phyloP scores from a whole-genome alignment of 1,140 invertebrate species.

The Ctenoplectra terminalis region DNA sequence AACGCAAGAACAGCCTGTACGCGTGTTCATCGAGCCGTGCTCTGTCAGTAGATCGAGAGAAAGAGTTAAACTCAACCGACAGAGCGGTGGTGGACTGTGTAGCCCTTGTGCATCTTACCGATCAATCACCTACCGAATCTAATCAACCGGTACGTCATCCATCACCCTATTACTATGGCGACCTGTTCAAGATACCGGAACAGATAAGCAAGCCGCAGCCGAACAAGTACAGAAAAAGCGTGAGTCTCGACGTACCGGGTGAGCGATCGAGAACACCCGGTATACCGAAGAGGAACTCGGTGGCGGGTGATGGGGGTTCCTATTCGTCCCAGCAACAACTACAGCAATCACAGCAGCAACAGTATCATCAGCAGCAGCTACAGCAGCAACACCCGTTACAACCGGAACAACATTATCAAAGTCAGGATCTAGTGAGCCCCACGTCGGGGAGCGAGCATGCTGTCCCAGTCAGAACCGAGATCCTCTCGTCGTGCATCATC shows the following conservation, averaged over 20 bases:
- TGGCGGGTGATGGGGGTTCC: conserved; percentile 86
- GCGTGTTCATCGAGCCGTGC: conserved; percentile 54
- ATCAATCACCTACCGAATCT: conserved; percentile 79
- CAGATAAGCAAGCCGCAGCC: conserved; percentile 72
- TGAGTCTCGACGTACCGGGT: conserved; percentile 87
- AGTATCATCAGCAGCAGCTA: conserved; percentile 40
- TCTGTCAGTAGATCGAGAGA: conserved; percentile 55
- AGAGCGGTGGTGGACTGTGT: conserved; percentile 74
- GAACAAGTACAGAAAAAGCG: conserved; percentile 85
- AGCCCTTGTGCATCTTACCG: conserved; percentile 75
- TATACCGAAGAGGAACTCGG: conserved; percentile 85
- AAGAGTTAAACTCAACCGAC: conserved; percentile 54
- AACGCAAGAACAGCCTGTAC: conserved; percentile 68
- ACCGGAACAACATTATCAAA: conserved; percentile 58
- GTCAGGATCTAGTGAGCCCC: conserved; percentile 72
- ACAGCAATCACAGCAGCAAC: conserved; percentile 52
- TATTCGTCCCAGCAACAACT: conserved; percentile 62
- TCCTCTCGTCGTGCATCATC: conserved; percentile 79
- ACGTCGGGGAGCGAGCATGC: conserved; percentile 77
- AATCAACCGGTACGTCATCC: conserved; percentile 85
- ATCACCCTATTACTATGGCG: conserved; percentile 91
- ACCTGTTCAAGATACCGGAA: conserved; percentile 85
- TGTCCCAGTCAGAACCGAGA: conserved; percentile 70
- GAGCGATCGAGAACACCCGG: conserved; percentile 80
- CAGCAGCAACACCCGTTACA: conserved; percentile 21